Base-by-base conservation (phyloP, 1,140 invertebrate genomes). In the Holcopasites calliopsidis region DNA sequence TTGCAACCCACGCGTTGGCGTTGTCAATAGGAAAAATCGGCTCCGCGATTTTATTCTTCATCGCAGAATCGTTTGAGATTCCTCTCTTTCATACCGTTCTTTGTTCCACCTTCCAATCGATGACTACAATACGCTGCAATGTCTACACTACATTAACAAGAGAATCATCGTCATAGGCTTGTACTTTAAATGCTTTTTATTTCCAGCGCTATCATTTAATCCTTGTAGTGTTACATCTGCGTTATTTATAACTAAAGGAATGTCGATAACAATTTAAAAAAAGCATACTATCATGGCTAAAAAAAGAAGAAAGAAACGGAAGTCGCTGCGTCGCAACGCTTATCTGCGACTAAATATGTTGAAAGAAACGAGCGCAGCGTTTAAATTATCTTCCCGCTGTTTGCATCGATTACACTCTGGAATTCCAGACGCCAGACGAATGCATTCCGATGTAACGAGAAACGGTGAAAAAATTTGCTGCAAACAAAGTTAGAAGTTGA, bases 21-120 rank as follows among this genome's bases (percentile, higher is more conserved):
- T 44, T 38, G 23, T 1, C 26, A 62, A 62, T 61, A 28, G 5
- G 44, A 71, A 71, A 62, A 71, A 62, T 62, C 44, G 62, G 40
- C 31, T 38, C 6, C 6, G 23, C 33, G 33, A 71, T 33, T 60
- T 49, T 71, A 61, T 31, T 38, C 11, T 35, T 18, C 21, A 10
- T 13, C 28, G 21, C 18, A 23, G 11, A 11, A 11, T 1, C n/a
- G 23, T 58, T 38, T 47, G 6, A 28, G 16, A 26, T 23, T n/a
- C 21, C 21, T 13, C 26, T 31, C 38, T 35, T 33, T 16, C 13
- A 1, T 60, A 2, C n/a, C 21, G 21, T 49, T 33, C 13, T 69
- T 57, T 58, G n/a, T 61, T 28, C 38, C 38, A n/a, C 10, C 31
- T 49, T 33, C 26, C 16, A 21, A 18, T 49, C 61, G 42, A 64